Conservation (phyloP, 2,797 vertebrate species). For the Cirrhinus mrigala region DNA sequence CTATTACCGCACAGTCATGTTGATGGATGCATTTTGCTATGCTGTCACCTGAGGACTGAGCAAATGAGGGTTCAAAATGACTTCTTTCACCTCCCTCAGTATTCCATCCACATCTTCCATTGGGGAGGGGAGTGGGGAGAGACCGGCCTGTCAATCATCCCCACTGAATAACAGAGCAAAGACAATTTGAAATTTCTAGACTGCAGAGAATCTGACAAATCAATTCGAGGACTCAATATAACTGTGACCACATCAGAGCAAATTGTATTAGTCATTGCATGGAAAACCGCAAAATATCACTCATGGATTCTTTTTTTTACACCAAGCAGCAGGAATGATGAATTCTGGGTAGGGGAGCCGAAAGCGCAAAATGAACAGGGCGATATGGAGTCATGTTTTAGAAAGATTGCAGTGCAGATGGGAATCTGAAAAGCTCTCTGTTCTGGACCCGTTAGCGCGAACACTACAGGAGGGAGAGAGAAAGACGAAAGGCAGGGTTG, state of each 20-base stretch:
- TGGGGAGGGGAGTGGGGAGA: not conserved
- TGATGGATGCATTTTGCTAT: slow-evolving; percentile 55
- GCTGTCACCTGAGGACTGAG: slow-evolving; percentile 48
- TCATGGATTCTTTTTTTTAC: slow-evolving; percentile 8
- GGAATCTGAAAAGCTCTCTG: not conserved
- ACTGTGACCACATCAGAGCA: slow-evolving; percentile 29
- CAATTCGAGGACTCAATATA: slow-evolving; percentile 26
- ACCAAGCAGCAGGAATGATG: not conserved
- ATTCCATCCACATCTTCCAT: slow-evolving; percentile 28
- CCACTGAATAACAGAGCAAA: not conserved
- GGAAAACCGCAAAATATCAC: slow-evolving; percentile 25
- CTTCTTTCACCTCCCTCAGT: slow-evolving; percentile 15
- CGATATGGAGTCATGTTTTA: not conserved
- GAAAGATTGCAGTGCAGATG: not conserved
- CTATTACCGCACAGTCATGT: slow-evolving; percentile 27
- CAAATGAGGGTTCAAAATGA: slow-evolving; percentile 31
- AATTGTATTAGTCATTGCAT: slow-evolving; percentile 1
- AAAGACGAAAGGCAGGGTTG: not conserved
- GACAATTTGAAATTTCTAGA: slow-evolving; percentile 25
- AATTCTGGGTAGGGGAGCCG: not conserved
- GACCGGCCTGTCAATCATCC: slow-evolving; percentile 16
- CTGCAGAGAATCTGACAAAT: slow-evolving; percentile 23
- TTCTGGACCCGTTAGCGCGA: not conserved
- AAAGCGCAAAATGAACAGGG: not conserved
- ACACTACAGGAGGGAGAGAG: slow-evolving; percentile 10